Conservation (phyloP, 2,113 vertebrate genomes). For the Silurus asotus region DNA sequence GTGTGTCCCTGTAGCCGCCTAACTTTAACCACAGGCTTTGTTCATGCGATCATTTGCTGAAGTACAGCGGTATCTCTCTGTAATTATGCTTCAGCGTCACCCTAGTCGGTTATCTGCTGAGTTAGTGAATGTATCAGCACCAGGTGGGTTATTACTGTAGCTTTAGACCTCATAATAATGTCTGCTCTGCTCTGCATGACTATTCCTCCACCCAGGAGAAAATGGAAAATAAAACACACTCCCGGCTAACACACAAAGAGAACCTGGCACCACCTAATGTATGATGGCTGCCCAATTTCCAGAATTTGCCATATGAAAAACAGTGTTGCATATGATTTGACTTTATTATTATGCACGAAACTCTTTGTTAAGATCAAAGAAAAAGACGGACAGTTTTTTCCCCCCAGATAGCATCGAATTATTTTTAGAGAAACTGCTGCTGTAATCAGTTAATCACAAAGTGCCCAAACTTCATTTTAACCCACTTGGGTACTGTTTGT, state of each 20-base stretch:
- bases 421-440: background rate
- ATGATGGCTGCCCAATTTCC: background rate
- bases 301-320: background rate
- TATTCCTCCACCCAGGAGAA: background rate
- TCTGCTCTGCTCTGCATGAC: background rate
- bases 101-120: background rate
- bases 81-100: background rate
- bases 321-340: too few relatives aligned
- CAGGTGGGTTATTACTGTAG: background rate
- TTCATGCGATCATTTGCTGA: slow-evolving; percentile 16
- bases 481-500: background rate
- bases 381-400: background rate
- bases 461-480: background rate
- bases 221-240: slow-evolving; percentile 6
- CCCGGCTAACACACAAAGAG: background rate
- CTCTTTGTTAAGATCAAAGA: background rate
- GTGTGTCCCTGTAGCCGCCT: background rate
- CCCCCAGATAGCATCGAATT: background rate
- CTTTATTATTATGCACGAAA: too few relatives aligned
- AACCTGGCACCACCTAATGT: background rate
- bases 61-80: background rate
- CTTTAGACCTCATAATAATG: background rate
- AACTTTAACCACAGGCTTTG: slow-evolving; percentile 8
- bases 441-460: background rate
- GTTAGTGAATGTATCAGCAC: slow-evolving; percentile 1